Evolutionary conservation across 64 coral and sea anemone genomes (phyloP), one percentile per base, ranked within the genome.

Genomic region (Cladopsammia gracilis): DNA sequence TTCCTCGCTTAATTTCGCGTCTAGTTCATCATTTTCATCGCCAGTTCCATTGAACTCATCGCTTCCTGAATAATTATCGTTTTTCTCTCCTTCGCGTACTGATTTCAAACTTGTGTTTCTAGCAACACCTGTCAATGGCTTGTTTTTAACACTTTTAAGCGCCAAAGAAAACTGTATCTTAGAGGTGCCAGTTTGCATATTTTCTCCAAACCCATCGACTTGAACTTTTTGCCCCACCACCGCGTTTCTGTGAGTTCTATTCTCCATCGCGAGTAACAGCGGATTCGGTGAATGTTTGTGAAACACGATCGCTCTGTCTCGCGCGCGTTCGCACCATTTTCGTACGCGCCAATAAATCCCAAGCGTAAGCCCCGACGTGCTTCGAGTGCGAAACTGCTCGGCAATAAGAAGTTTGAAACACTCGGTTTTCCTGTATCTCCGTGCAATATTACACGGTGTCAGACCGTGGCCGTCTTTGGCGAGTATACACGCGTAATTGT

Each of bases 381-480:
- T 95, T 86, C 96, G 84, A n/a, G 89, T 89, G 53, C 96, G 96
- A 89, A 98, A 98, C 50, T 98, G 96, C 25, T 98, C 96, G 71
- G 96, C 86, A 49, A 98, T 90, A 43, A 98, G 85, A 43, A 98
- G 73, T 71, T 98, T 98, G 59, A 98, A 98, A 48, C 96, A 98
- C 70, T 98, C 96, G 15, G 86, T 95, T 77, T 92, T 86, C 46
- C 86, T 95, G 77, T 92, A 92, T 6, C 96, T 56, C n/a, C 96
- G 80, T 76, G 96, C 93, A 15, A 95, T 54, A 71, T 98, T 98
- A 58, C 96, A 95, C 4, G 96, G 93, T 58, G 96, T 92, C 72
- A 98, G 75, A 46, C 93, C 96, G 15, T 92, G 7, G 16, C 44
- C 93, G 77, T 98, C 96, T 71, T 98, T 98, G 11, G 51, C 96